Base-by-base conservation (phyloP, 2,888 invertebrate genomes). In the Hydrotaea cyrtoneurina region DNA sequence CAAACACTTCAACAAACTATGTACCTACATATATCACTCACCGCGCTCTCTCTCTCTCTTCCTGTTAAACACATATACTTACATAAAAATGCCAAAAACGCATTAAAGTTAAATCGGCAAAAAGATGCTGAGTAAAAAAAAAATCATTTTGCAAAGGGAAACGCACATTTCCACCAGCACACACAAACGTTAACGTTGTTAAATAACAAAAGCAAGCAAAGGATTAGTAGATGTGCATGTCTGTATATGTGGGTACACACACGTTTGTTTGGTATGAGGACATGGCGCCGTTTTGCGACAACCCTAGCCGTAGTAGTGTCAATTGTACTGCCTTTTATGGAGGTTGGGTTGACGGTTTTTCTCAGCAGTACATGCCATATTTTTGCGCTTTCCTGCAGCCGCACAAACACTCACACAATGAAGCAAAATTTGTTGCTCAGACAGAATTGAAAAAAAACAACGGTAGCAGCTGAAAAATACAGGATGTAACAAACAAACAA, bases 401-500 rank as follows among this genome's bases (percentile, higher is more conserved):
- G 7, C 4, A 53, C 36, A 53, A n/a, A 21, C 19, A 72, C 43
- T 64, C 23, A 31, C 19, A 53, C 50, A 50, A 15, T 4, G n/a
- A 50, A 4, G 39, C 13, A n/a, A n/a, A 2, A 8, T 64, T 0
- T 77, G 21, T 23, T 66, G 39, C 66, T 46, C 19, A 74, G 15
- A 17, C n/a, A 43, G n/a, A 23, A 26, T 23, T 26, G 39, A 7
- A 31, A 31, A 31, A 2, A 31, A 31, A 7, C 31, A n/a, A 31
- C 31, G 31, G 31, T 7, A 31, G 53, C 53, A 53, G 19, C 53
- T 17, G 53, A 55, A 17, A 62, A 53, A 64, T 10, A 78, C 72
- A 64, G 55, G 43, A 74, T 80, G 57, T 57, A 69, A 11, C n/a
- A 19, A 69, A 11, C n/a, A 19, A 80, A 69, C 74, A 80, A 74